Evolutionary conservation across 2,797 vertebrate species (phyloP).

Genomic region (Chlorospingus semifuscus): DNA sequence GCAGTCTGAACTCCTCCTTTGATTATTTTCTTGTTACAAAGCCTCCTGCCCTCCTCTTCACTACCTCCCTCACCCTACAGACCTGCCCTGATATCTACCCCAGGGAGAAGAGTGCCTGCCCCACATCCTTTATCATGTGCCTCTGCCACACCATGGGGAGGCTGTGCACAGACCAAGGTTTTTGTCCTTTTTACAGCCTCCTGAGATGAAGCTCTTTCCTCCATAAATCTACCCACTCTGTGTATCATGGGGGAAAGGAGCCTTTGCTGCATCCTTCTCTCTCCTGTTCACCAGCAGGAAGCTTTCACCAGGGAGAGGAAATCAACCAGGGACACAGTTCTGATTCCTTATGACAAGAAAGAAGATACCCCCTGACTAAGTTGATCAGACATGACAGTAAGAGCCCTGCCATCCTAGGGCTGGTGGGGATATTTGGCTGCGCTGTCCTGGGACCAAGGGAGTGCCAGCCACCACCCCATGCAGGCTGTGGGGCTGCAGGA

Average conservation of each 20-base stretch:
- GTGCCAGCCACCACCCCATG: neutral
- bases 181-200: neutral
- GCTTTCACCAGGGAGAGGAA: neutral
- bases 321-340: neutral
- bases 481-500: neutral
- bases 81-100: neutral
- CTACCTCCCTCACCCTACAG: neutral
- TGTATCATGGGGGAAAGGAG: neutral
- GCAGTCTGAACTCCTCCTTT: neutral
- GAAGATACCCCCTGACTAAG: neutral
- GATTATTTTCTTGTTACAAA: neutral
- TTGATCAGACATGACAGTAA: neutral
- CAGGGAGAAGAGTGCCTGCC: neutral
- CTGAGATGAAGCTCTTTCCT: neutral
- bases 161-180: neutral
- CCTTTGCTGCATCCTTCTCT: neutral
- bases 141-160: neutral
- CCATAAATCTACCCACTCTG: neutral
- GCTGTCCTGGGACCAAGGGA: neutral
- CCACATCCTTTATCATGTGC: neutral
- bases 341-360: conserved; percentile 6
- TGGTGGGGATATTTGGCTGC: neutral
- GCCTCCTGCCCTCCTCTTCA: neutral
- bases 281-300: neutral
- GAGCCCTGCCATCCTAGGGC: neutral